A percentile compares a stretch with the other conserved stretches of the same genome.
These are phyloP conservation scores for Oophaga pumilio DNA, from an alignment of 2,113 vertebrate genomes.

Conservation along the genomic window DNA sequence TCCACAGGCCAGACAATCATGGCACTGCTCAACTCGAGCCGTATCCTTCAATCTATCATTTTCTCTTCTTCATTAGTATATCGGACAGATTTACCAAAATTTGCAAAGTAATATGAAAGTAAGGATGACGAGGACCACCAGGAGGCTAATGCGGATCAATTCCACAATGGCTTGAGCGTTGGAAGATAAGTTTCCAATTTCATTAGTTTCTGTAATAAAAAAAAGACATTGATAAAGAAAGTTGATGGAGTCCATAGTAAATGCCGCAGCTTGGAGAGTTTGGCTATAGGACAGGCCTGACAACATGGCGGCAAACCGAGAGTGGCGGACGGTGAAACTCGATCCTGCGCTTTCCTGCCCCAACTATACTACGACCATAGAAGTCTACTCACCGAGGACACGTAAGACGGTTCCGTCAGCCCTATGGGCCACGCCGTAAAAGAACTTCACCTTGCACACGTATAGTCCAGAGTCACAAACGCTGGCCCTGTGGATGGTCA, in stretches of 20 bases:
- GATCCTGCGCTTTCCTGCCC: too few species aligned
- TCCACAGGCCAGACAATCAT: too few species aligned
- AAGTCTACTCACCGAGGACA: neutral
- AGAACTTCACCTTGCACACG: neutral
- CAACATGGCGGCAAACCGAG: too few species aligned
- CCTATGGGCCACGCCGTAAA: neutral
- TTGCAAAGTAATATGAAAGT: constrained; percentile 4
- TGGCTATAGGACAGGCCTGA: too few species aligned
- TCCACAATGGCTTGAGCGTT: neutral
- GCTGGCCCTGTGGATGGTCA: neutral
- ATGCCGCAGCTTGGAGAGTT: neutral
- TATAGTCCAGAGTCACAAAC: constrained; percentile 8
- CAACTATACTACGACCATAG: neutral
- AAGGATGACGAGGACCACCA: neutral
- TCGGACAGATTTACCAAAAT: neutral
- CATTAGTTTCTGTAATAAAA: neutral
- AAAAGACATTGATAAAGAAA: neutral
- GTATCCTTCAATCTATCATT: neutral
- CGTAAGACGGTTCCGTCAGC: neutral
- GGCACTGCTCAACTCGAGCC: neutral
- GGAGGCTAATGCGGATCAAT: neutral
- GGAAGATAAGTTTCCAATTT: neutral
- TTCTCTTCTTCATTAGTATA: neutral
- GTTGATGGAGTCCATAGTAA: neutral
- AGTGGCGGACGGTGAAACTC: too few species aligned